Percentiles rank a stretch among this genome's conserved stretches.
These are phyloP conservation scores for Nesidiocoris tenuis DNA, from an alignment of 2,888 invertebrate genomes.

Conservation along the genomic window DNA sequence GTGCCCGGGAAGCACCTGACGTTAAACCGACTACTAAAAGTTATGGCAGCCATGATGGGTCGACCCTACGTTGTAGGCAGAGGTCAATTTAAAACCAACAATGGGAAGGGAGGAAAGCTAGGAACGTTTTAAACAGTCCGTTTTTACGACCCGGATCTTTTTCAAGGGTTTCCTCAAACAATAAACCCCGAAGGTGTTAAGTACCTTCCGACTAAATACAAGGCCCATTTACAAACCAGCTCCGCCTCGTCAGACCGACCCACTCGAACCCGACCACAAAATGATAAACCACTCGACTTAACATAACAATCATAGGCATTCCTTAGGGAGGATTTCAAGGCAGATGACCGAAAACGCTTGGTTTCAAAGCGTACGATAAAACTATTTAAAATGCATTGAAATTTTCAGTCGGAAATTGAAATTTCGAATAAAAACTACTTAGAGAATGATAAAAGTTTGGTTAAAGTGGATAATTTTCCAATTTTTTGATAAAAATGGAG, in stretches of 20 bases:
- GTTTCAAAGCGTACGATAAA: too few relatives aligned
- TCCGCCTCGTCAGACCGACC: background rate
- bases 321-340: too few relatives aligned
- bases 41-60: background rate
- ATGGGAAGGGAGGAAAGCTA: background rate
- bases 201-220: conserved; percentile 30
- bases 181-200: conserved; percentile 28
- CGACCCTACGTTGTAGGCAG: background rate
- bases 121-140: background rate
- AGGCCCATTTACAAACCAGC: background rate
- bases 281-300: too few relatives aligned
- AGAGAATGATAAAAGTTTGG: too few relatives aligned
- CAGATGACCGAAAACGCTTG: too few relatives aligned
- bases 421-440: too few relatives aligned
- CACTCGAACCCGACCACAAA: too few relatives aligned
- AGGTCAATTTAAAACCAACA: background rate
- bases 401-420: too few relatives aligned
- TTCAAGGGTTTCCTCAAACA: conserved; percentile 13
- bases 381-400: too few relatives aligned
- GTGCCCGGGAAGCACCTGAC: background rate
- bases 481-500: too few relatives aligned
- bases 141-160: background rate
- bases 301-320: too few relatives aligned
- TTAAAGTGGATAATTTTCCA: too few relatives aligned
- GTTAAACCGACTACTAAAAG: background rate